These are phyloP conservation scores for Zygothrica quintamaculata DNA, from an alignment of 2,888 invertebrate species.

Conservation along the genomic window DNA sequence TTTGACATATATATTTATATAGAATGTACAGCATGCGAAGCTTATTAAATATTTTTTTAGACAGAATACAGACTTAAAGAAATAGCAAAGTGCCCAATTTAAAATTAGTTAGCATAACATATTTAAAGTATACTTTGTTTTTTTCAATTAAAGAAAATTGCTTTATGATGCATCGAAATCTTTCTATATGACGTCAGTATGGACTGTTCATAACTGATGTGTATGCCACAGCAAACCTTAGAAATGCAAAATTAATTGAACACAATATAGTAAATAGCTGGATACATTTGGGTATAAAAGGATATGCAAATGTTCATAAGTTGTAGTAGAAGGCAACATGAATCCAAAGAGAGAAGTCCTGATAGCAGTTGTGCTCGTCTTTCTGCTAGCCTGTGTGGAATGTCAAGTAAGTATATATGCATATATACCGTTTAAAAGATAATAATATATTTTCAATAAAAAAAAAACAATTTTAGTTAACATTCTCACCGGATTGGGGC, in stretches of 20 bases:
- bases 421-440: too few species aligned
- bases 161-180: too few species aligned
- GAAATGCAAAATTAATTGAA: constrained; percentile 57
- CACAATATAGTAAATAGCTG: neutral
- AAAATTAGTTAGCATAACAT: too few species aligned
- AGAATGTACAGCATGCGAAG: too few species aligned
- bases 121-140: too few species aligned
- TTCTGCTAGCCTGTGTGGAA: constrained; percentile 71
- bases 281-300: constrained; percentile 48
- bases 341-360: constrained; percentile 74
- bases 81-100: too few species aligned
- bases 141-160: constrained; percentile 1
- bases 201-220: neutral
- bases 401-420: constrained; percentile 66
- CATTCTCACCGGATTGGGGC: constrained; percentile 83
- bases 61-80: too few species aligned
- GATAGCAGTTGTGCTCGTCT: constrained; percentile 63
- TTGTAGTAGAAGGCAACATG: constrained; percentile 63
- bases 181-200: constrained; percentile 24
- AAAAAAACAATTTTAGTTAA: constrained; percentile 56
- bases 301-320: neutral
- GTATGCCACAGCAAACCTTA: constrained; percentile 38
- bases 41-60: too few species aligned
- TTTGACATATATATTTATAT: too few species aligned
- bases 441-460: accelerated